Conservation (phyloP, 2,797 vertebrate genomes). For the Lithobates sylvaticus region DNA sequence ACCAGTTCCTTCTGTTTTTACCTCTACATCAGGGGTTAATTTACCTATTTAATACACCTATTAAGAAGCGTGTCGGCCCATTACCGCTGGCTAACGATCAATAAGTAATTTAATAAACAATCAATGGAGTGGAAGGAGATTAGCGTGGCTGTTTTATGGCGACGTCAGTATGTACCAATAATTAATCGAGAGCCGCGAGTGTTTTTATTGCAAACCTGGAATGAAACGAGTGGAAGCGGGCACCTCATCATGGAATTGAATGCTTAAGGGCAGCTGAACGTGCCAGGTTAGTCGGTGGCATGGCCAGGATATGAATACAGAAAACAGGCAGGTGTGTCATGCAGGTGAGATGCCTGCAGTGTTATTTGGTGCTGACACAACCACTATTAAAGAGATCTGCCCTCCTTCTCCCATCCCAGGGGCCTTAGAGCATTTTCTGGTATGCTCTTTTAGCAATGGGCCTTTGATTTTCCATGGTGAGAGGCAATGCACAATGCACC, state of each 20-base stretch:
- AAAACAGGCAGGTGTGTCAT: no score
- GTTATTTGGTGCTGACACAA: no score
- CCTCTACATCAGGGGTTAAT: conserved; percentile 6
- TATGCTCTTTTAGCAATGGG: no score
- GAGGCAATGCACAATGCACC: no score
- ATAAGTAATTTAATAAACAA: conserved; percentile 54
- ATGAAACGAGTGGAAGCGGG: not conserved
- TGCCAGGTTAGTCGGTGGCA: no score
- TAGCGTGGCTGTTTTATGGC: not conserved
- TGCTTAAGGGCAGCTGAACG: not conserved
- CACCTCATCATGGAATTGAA: not conserved
- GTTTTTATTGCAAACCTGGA: not conserved
- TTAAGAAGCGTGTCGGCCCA: conserved; percentile 36
- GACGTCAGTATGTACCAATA: not conserved
- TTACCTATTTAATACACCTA: conserved; percentile 26
- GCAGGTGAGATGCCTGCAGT: no score
- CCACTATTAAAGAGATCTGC: no score
- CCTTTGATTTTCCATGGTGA: no score
- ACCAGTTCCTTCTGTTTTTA: no score
- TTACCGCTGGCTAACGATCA: conserved; percentile 44
- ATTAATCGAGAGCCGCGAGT: not conserved
- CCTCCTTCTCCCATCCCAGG: no score
- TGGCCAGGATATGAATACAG: no score
- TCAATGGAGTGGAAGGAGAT: conserved; percentile 12
- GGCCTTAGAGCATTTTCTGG: no score